Evolutionary conservation across 2,888 invertebrate genomes (phyloP).

Genomic region (Eupithecia exiguata): DNA sequence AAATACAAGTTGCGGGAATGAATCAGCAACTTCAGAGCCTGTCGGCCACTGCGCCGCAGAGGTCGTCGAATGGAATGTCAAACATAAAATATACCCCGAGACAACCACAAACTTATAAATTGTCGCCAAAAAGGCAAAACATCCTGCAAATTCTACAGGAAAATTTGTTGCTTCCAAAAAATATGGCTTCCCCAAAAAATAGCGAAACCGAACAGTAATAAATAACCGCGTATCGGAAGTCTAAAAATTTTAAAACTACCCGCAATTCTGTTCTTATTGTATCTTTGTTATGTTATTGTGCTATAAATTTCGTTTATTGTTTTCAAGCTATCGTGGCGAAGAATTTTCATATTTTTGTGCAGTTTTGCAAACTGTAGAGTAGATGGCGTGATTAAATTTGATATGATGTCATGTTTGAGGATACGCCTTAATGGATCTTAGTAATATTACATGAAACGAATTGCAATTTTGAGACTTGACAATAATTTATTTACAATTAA

Average conservation of each 20-base stretch:
- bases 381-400: constrained; percentile 7
- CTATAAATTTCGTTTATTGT: constrained; percentile 39
- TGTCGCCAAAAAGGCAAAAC: not conserved
- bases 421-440: not conserved
- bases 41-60: not conserved
- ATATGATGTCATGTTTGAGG: not conserved
- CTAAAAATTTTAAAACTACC: constrained; percentile 34
- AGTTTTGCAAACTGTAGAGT: constrained; percentile 3
- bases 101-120: not conserved
- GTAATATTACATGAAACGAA: too few relatives aligned
- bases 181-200: constrained; percentile 24
- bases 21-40: not conserved
- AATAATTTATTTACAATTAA: too few relatives aligned
- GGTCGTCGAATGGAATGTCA: not conserved
- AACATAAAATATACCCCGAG: not conserved
- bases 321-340: constrained; percentile 26
- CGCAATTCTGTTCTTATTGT: constrained; percentile 25
- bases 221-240: constrained; percentile 29
- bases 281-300: constrained; percentile 29
- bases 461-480: too few relatives aligned
- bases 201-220: constrained; percentile 15
- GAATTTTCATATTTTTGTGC: constrained; percentile 31
- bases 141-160: not conserved
- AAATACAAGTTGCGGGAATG: not conserved
- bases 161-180: constrained; percentile 1